phyloP scores from a whole-genome alignment of 2,113 vertebrate genomes.

The Colaptes auratus region DNA sequence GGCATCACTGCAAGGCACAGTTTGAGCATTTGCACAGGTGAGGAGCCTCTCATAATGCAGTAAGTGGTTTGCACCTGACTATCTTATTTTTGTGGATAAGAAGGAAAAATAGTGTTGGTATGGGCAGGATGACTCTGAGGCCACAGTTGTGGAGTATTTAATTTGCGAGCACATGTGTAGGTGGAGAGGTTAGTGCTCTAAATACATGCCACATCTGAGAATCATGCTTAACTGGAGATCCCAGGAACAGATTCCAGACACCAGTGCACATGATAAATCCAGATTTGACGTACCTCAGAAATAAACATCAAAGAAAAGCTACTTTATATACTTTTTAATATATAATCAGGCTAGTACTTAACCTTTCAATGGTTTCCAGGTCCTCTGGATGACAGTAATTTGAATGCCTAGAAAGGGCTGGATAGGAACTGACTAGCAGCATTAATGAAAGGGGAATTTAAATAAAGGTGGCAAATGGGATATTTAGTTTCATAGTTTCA shows the following conservation, averaged over 20 bases:
- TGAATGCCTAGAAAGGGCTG: fast-evolving
- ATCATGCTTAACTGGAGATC: not conserved
- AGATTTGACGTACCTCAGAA: not conserved
- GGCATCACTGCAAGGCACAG: not conserved
- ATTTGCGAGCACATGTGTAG: not conserved
- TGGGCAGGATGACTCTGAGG: not conserved
- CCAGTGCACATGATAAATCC: not conserved
- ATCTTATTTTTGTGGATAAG: not conserved
- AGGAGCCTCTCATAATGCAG: not conserved
- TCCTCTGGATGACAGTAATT: not conserved
- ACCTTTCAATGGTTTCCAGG: not conserved
- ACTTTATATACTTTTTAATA: not conserved
- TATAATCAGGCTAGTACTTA: fast-evolving
- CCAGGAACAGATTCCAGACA: not conserved
- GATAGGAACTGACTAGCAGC: not conserved
- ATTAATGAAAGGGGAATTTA: not conserved
- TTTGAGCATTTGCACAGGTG: not conserved
- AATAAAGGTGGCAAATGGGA: not conserved
- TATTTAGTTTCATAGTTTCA: too few relatives aligned
- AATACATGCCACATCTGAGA: not conserved
- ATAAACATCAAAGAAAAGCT: fast-evolving
- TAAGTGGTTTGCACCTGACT: not conserved
- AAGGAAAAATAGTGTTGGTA: not conserved
- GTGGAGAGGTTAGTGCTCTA: not conserved
- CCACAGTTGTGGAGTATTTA: fast-evolving